Evolutionary conservation across 2,797 vertebrate genomes (phyloP), one percentile per base, ranked within the genome.

Genomic region (Chrosomus eos): DNA sequence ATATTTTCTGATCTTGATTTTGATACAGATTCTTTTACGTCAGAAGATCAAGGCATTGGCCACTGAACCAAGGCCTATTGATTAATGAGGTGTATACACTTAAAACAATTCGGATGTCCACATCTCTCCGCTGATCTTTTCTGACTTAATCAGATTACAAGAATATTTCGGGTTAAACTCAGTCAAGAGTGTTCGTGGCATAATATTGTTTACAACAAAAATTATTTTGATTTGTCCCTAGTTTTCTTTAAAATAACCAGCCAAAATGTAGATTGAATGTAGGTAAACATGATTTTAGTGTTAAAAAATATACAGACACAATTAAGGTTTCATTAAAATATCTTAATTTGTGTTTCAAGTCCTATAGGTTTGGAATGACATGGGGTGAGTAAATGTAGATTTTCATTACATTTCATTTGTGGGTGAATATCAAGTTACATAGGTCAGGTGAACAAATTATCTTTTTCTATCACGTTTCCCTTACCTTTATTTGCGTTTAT

Each of bases 21-120:
- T 36, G 53, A 82, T 82, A 48, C 53, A 33, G 53, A n/a, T 72
- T 23, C 18, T 67, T 60, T 75, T n/a, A 75, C 13, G 33, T 31
- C 71, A 28, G 78, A 88, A 72, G 66, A 87, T 82, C 58, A 87
- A 90, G 90, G 90, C 88, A 85, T 89, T 90, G 83, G 90, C 90
- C 89, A 89, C 90, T 91, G 90, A 83, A 86, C 55, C 88, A 60
- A 83, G 93, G 91, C 88, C 91, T 92, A 91, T 92, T 93, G 93
- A 94, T 94, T 94, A 94, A 95, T 92, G 90, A 91, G 93, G 93
- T 94, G 93, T 94, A 92, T 94, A 94, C 91, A 93, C 91, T 72
- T 89, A 66, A 86, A 72, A 78, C 28, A 78, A 72, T 53, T 45
- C 81, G 26, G 62, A 55, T 10, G 53, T 58, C 33, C 33, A 18